Evolutionary conservation across 2,888 invertebrate species (phyloP).

Genomic region (Mylabris sibirica): DNA sequence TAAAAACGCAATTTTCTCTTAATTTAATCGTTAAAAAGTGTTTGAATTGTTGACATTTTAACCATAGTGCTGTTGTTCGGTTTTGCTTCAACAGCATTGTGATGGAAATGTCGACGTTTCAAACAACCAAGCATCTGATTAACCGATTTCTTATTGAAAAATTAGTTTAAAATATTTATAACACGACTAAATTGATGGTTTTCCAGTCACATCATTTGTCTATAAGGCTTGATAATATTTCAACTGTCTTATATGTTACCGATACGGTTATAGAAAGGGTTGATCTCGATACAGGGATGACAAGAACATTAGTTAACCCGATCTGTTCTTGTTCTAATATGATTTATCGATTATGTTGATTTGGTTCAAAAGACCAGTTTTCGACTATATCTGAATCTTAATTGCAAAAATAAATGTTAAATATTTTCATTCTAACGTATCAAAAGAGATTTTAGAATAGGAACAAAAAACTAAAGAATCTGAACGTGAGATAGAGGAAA

Average conservation of each 20-base stretch:
- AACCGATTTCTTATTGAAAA: not conserved
- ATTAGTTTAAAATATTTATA: constrained; percentile 36
- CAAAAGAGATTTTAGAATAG: no score
- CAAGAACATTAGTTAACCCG: constrained; percentile 45
- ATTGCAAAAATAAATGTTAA: constrained; percentile 53
- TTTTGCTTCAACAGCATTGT: constrained; percentile 59
- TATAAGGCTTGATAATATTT: constrained; percentile 48
- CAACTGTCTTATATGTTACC: constrained; percentile 46
- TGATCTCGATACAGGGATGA: constrained; percentile 50
- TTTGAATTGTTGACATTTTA: constrained; percentile 63
- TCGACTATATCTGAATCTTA: constrained; percentile 50
- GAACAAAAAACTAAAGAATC: no score
- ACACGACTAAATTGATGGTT: constrained; percentile 43
- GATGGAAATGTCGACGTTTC: constrained; percentile 62
- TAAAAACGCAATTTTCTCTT: not conserved
- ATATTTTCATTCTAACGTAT: not conserved
- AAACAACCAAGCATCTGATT: constrained; percentile 47
- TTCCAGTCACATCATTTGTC: constrained; percentile 53
- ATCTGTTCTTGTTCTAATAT: constrained; percentile 21
- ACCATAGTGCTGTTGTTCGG: constrained; percentile 62
- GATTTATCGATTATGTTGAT: constrained; percentile 26
- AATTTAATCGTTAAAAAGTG: constrained; percentile 39
- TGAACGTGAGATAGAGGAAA: not conserved
- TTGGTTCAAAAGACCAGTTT: not conserved
- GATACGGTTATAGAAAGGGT: constrained; percentile 48